A percentile compares a stretch with the other conserved stretches of the same genome.
Conservation (phyloP, 2,888 invertebrate species). For the Chymomyza caudatula region DNA sequence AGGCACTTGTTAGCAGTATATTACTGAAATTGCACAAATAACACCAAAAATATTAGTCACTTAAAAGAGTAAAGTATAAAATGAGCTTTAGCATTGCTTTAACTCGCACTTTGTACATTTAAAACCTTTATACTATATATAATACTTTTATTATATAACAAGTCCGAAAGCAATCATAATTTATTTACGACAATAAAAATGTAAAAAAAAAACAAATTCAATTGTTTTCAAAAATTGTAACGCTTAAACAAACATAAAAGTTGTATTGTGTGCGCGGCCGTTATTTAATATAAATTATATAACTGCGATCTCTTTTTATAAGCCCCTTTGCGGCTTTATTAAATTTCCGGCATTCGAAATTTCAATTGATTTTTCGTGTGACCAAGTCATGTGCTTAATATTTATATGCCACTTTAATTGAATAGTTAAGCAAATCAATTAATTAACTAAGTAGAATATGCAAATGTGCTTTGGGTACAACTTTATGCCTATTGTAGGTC, state of each 20-base stretch:
- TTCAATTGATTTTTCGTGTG: not conserved
- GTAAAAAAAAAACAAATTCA: constrained; percentile 3
- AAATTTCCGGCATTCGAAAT: not conserved
- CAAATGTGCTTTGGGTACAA: not conserved
- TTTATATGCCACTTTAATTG: constrained; percentile 7
- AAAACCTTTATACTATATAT: not conserved
- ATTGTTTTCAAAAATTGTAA: constrained; percentile 30
- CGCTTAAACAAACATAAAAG: not conserved
- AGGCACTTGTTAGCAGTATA: constrained; percentile 13
- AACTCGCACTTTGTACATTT: constrained; percentile 5
- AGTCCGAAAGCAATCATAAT: constrained; percentile 23
- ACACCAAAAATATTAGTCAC: not conserved
- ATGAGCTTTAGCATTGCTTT: constrained; percentile 27
- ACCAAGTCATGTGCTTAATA: not conserved
- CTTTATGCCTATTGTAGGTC: not conserved
- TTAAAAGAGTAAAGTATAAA: constrained; percentile 8
- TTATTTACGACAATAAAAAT: constrained; percentile 40
- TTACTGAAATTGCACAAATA: constrained; percentile 17
- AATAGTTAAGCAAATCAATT: constrained; percentile 4
- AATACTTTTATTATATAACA: not conserved
- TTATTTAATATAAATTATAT: not conserved
- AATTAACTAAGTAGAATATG: constrained; percentile 9
- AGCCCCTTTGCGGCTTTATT: not conserved
- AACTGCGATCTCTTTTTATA: not conserved
- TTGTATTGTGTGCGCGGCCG: not conserved